These are phyloP conservation scores for Dryoscopus gambensis DNA, from an alignment of 2,113 vertebrate species.

Conservation along the genomic window DNA sequence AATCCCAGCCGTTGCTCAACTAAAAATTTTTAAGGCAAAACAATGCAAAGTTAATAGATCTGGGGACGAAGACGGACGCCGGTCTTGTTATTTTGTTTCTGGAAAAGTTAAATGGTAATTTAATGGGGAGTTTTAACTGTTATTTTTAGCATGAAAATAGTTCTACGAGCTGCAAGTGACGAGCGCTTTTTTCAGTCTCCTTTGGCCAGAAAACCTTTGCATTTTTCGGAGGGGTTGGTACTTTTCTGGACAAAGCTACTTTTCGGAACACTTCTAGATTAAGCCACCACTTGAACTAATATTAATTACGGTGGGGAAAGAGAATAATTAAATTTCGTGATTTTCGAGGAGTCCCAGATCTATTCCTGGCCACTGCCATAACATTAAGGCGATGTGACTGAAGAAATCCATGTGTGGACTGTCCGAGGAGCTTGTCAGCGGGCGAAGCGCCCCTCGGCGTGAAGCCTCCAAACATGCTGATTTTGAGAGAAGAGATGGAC, in stretches of 20 bases:
- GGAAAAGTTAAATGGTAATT: background rate
- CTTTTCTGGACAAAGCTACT: background rate
- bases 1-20: background rate
- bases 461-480: background rate
- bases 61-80: accelerated
- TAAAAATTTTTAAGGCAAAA: background rate
- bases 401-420: background rate
- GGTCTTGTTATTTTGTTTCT: background rate
- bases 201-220: background rate
- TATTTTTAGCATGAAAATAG: background rate
- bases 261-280: background rate
- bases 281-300: background rate
- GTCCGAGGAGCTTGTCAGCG: background rate
- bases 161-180: background rate
- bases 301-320: background rate
- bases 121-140: background rate
- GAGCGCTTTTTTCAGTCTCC: background rate
- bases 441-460: background rate
- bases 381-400: too few relatives aligned
- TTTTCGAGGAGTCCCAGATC: background rate
- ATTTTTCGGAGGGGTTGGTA: background rate
- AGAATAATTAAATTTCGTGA: background rate
- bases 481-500: background rate
- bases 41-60: accelerated
- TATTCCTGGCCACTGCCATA: background rate